Base-by-base conservation (phyloP, 2,888 invertebrate genomes). In the Adela reaumurella region DNA sequence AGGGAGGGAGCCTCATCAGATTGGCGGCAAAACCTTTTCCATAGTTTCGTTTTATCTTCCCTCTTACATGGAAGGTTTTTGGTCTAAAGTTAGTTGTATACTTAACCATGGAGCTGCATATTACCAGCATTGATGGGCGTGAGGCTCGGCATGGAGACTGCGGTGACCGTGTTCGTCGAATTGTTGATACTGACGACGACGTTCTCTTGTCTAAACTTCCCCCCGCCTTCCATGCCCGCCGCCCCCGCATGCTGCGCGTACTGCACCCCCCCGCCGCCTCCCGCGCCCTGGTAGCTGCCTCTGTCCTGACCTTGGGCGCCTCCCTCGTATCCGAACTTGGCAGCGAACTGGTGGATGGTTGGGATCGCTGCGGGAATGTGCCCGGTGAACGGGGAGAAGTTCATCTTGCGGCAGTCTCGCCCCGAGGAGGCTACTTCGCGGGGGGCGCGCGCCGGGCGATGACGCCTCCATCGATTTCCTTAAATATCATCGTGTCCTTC, bases 361-460 rank as follows among this genome's bases (percentile, higher is more conserved):
- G 91, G 90, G 58, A 91, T 85, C 58, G 87, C 83, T 56, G 86
- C 84, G 59, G 89, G 87, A 66, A 88, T 90, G 71, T 86, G 91
- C 60, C 88, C 87, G 60, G 89, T 89, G 68, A 92, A 92, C 56
- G 91, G 90, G 62, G 91, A 85, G 78, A 92, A 92, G 81, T 92
- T 92, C 92, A 92, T 92, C 63, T 61, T 46, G 52, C 49, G 24
- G 8, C 24, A 8, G 8, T 24, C 24, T 24, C 24, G n/a, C n/a
- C n/a, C 24, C 8, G 5, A 8, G 24, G 24, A 8, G 24, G 4
- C 24, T 24, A 24, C 24, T 24, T 24, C 24, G 24, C 8, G 5
- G 24, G 5, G 24, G 24, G 5, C 5, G 24, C 24, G 19, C 19
- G 45, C 19, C n/a, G 10, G 45, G 45, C 11, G 45, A 16, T 11